Percentiles rank a stretch among this genome's conserved stretches.
These are phyloP conservation scores for Alviniconcha marisindica DNA, from an alignment of 1,140 invertebrate species.

Conservation along the genomic window DNA sequence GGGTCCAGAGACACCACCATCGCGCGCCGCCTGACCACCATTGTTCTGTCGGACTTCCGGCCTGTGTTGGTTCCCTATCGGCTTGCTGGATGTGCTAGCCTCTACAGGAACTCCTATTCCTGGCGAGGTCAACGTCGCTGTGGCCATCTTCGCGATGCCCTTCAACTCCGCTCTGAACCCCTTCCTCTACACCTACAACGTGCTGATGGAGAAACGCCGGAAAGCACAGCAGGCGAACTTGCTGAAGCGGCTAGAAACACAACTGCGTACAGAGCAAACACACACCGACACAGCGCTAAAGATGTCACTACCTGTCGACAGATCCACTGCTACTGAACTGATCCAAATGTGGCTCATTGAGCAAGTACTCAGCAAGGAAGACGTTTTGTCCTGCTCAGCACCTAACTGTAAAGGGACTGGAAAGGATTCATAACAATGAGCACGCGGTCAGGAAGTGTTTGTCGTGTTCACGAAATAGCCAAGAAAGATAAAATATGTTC, in stretches of 20 bases:
- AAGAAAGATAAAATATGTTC: no score
- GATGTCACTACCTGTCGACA: no score
- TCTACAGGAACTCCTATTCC: constrained; percentile 36
- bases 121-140: constrained; percentile 48
- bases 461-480: no score
- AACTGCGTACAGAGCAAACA: no score
- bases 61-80: constrained; percentile 58
- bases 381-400: no score
- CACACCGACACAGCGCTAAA: no score
- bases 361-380: no score
- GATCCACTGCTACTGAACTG: no score
- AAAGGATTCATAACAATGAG: no score
- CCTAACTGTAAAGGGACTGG: no score
- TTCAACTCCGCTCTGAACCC: constrained; percentile 56
- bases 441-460: no score
- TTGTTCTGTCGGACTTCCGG: constrained; percentile 55
- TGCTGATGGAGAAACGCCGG: background rate
- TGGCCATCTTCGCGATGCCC: constrained; percentile 50
- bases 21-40: constrained; percentile 47
- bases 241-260: background rate
- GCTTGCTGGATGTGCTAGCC: constrained; percentile 52
- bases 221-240: background rate
- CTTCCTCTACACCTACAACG: constrained; percentile 49
- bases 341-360: no score
- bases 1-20: constrained; percentile 53